A percentile compares a stretch with the other conserved stretches of the same genome.
Conservation (phyloP, 2,113 vertebrate genomes). For the Pedionomus torquatus region DNA sequence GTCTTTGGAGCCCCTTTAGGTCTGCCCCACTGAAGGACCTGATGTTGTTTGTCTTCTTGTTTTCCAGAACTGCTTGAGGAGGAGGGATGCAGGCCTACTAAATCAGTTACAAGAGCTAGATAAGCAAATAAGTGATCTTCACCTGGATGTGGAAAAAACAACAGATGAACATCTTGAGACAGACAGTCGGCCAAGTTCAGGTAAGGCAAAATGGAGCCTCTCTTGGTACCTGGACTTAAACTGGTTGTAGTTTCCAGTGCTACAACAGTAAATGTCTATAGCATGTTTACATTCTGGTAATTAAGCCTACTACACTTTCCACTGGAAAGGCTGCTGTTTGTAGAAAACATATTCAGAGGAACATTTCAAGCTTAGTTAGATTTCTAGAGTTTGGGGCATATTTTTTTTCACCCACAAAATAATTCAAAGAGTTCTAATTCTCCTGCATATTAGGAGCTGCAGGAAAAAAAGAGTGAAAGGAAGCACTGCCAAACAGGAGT, state of each 20-base stretch:
- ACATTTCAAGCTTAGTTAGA: neutral
- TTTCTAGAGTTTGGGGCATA: neutral
- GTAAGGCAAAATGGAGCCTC: slow-evolving; percentile 63
- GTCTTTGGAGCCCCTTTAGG: neutral
- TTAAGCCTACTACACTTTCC: neutral
- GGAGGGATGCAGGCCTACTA: slow-evolving; percentile 88
- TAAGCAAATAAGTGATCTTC: slow-evolving; percentile 91
- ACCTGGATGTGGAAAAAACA: slow-evolving; percentile 85
- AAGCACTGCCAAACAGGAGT: neutral
- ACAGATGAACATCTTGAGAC: slow-evolving; percentile 85
- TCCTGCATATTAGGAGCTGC: neutral
- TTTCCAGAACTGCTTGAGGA: slow-evolving; percentile 88
- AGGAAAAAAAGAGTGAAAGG: slow-evolving; percentile 14
- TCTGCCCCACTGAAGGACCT: neutral
- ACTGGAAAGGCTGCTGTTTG: neutral
- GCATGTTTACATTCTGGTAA: neutral
- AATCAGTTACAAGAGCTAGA: slow-evolving; percentile 91
- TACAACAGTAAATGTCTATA: neutral
- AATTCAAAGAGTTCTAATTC: neutral
- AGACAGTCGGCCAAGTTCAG: slow-evolving; percentile 95
- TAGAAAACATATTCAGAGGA: neutral
- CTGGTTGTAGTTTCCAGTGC: neutral
- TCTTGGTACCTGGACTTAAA: neutral
- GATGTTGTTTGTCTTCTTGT: slow-evolving; percentile 17
- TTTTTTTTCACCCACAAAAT: neutral